Evolutionary conservation across 1,140 invertebrate species (phyloP), one percentile per base, ranked within the genome.

Genomic region (Pseudomyrmex gracilis): DNA sequence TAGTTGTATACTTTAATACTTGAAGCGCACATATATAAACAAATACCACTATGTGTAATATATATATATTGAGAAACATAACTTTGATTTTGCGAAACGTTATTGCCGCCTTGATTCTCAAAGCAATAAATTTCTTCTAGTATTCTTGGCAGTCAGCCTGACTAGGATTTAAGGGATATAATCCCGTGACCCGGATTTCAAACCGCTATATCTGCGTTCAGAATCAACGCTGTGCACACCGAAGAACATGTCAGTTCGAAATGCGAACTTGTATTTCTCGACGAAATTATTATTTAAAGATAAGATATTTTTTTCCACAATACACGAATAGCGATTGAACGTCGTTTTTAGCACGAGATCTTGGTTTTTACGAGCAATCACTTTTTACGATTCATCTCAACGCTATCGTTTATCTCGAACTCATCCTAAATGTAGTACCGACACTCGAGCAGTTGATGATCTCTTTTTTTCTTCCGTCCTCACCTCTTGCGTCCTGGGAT

Each of bases 361-460:
- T 58, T 51, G 15, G 49, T 76, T 88, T 87, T 86, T 88, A 88
- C 87, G 84, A 74, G 2, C 66, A 74, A 86, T 86, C 87, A 89
- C 76, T 89, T 88, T 89, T 88, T 89, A 89, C 87, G 84, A 86
- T 60, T 64, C 45, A 74, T 73, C 55, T 74, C 45, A 61, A 13
- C 17, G 53, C 51, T 63, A 45, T 77, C 87, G 73, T 83, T 83
- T 89, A 87, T 86, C 82, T 85, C 76, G 49, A 73, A 86, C 45
- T 86, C 82, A 87, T 83, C 57, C 73, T 58, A 51, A 34, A 86
- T 78, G 66, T 73, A 84, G 51, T 60, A 63, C 20, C 51, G 57
- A 24, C 49, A 70, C 85, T 86, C 17, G 58, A 61, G 47, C 9
- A 10, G 66, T 80, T 53, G 20, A 63, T 58, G 70, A 87, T 86